Conservation (phyloP, 2,797 vertebrate genomes). For the Tolypeutes matacus region DNA sequence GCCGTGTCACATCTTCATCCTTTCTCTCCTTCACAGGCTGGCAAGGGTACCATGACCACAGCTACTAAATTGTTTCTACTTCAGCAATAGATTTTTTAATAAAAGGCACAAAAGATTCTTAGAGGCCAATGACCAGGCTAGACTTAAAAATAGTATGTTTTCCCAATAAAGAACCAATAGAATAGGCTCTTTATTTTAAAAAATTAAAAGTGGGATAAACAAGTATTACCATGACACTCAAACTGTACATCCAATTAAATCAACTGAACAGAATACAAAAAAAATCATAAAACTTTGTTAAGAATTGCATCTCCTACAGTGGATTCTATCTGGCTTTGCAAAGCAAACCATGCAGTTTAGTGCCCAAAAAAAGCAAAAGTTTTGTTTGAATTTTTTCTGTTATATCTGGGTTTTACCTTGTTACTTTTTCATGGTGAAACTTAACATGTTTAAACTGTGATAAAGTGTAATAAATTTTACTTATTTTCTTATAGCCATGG, state of each 20-base stretch:
- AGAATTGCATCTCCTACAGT: neutral
- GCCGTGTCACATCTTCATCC: neutral
- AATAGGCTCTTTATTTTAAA: neutral
- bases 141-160: neutral
- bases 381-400: neutral
- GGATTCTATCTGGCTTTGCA: neutral
- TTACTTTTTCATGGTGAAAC: slow-evolving; percentile 1
- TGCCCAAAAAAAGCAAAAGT: neutral
- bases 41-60: neutral
- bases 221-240: neutral
- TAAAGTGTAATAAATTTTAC: slow-evolving; percentile 38
- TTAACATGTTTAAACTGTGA: neutral
- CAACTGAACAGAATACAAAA: neutral
- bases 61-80: neutral
- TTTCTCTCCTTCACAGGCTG: neutral
- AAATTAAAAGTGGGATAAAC: neutral
- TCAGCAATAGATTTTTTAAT: neutral
- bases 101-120: neutral
- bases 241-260: neutral
- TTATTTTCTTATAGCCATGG: slow-evolving; percentile 91
- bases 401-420: neutral
- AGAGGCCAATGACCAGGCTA: neutral
- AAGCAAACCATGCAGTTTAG: neutral
- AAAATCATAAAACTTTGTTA: neutral
- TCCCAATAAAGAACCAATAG: neutral